Percentiles rank a stretch among this genome's conserved stretches.
Conservation (phyloP, 2,797 vertebrate genomes). For the Pterois miles region DNA sequence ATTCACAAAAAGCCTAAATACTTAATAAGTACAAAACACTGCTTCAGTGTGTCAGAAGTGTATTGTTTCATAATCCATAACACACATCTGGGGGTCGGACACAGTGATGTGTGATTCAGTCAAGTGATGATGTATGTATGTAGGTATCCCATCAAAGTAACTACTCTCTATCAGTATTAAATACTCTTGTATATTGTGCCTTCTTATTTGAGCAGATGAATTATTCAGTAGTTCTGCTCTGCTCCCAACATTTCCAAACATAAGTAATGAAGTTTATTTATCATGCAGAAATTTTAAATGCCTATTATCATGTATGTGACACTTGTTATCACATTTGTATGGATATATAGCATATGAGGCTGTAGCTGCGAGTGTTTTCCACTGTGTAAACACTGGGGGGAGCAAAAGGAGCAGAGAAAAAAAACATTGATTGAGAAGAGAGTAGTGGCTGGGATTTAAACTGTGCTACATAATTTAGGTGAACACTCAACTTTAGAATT, state of each 20-base stretch:
- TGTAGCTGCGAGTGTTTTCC: not conserved
- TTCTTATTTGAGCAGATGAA: not conserved
- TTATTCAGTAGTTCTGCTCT: not conserved
- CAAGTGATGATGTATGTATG: not conserved
- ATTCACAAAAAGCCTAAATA: not conserved
- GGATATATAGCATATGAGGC: too few species aligned
- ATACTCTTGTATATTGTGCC: not conserved
- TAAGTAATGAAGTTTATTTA: not conserved
- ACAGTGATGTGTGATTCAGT: not conserved
- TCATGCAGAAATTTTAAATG: not conserved
- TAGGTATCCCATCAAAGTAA: not conserved
- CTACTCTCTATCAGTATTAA: not conserved
- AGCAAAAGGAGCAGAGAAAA: not conserved
- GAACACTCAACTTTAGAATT: not conserved
- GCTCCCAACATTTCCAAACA: not conserved
- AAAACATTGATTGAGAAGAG: not conserved
- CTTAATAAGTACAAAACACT: not conserved
- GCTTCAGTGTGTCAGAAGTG: not conserved
- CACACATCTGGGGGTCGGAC: not conserved
- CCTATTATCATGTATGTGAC: too few species aligned
- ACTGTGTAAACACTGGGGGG: not conserved
- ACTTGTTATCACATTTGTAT: too few species aligned
- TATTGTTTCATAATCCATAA: not conserved
- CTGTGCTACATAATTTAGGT: not conserved
- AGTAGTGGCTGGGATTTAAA: not conserved